Percentiles rank a stretch among this genome's conserved stretches.
Conservation (phyloP, 53 echinoderm and acorn worm genomes). For the Zoroaster sp. region DNA sequence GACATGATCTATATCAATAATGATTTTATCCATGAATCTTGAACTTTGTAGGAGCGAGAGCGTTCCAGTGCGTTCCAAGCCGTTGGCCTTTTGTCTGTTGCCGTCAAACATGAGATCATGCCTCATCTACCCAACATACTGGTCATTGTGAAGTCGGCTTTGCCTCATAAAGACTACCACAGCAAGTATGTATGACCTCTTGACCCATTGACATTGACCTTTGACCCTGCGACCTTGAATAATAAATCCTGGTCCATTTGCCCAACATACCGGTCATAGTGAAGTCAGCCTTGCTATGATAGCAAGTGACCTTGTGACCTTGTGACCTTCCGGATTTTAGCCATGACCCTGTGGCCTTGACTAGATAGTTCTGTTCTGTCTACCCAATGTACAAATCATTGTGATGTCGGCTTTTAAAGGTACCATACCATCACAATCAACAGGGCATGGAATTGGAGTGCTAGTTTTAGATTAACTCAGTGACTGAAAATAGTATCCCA, state of each 20-base stretch:
- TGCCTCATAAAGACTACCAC: slow-evolving; percentile 74
- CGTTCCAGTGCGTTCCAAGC: slow-evolving; percentile 93
- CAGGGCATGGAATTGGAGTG: too few relatives aligned
- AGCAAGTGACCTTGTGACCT: too few relatives aligned
- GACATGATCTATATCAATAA: too few relatives aligned
- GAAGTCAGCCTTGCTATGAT: too few relatives aligned
- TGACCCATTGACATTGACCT: background rate
- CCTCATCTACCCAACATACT: slow-evolving; percentile 86
- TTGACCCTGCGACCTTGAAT: background rate
- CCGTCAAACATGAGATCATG: slow-evolving; percentile 84
- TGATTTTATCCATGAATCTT: background rate
- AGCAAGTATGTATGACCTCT: slow-evolving; percentile 61
- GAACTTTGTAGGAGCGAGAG: slow-evolving; percentile 72
- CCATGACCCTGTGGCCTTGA: too few relatives aligned
- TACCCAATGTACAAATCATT: too few relatives aligned
- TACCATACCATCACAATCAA: too few relatives aligned
- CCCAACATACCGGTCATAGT: background rate
- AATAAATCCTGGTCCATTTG: background rate
- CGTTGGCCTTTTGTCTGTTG: slow-evolving; percentile 88
- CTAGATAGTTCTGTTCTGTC: too few relatives aligned
- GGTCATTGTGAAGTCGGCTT: slow-evolving; percentile 57
- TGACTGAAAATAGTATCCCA: too few relatives aligned
- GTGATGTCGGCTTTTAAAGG: too few relatives aligned
- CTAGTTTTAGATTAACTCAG: too few relatives aligned
- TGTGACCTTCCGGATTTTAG: too few relatives aligned